Conservation (phyloP, 2,113 vertebrate genomes). For the Hystrix brachyura region DNA sequence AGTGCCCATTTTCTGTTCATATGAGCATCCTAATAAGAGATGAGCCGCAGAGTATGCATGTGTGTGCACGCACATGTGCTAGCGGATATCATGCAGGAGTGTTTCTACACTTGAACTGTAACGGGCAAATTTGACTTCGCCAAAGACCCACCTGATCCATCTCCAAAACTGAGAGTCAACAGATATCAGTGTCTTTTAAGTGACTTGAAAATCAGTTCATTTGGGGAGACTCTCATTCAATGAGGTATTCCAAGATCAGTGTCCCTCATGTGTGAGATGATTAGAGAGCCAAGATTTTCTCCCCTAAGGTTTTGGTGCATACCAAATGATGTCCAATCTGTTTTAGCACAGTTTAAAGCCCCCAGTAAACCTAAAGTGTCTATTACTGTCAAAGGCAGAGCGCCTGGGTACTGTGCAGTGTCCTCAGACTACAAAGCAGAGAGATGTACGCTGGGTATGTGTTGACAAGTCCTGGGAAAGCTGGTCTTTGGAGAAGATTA, state of each 20-base stretch:
- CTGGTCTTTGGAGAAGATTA: background rate
- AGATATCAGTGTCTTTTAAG: background rate
- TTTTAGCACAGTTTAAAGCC: background rate
- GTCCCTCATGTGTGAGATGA: background rate
- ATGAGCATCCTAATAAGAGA: background rate
- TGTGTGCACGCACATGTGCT: rapidly evolving
- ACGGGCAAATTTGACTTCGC: background rate
- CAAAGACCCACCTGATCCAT: background rate
- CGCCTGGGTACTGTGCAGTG: background rate
- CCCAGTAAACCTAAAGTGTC: background rate
- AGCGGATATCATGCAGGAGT: background rate
- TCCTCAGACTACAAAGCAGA: background rate
- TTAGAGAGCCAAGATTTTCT: background rate
- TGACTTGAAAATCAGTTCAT: background rate
- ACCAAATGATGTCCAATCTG: background rate
- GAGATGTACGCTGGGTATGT: background rate
- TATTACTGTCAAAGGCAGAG: slow-evolving; percentile 10
- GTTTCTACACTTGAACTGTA: background rate
- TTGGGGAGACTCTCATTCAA: background rate
- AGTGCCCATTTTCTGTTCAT: background rate
- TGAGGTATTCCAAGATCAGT: background rate
- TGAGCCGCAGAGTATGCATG: background rate
- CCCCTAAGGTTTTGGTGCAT: background rate
- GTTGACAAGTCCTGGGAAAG: background rate
- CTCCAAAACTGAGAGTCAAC: background rate